Conservation (phyloP, 2,888 invertebrate genomes). For the Dolichopus griseipennis region DNA sequence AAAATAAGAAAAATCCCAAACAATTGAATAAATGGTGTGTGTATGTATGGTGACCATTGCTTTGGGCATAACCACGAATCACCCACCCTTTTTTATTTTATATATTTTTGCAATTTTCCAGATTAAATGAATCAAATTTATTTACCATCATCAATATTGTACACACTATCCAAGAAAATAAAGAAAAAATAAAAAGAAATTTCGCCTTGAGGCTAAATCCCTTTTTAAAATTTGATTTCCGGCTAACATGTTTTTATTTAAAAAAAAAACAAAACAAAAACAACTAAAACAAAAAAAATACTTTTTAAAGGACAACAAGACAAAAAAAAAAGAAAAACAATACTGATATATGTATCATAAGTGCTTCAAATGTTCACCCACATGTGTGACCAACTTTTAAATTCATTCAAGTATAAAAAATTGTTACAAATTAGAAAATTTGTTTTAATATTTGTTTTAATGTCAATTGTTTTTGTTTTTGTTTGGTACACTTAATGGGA, state of each 20-base stretch:
- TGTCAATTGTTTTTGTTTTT: not conserved
- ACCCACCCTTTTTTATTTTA: not conserved
- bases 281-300: not conserved
- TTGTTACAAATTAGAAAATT: not conserved
- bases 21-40: not conserved
- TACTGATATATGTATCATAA: not conserved
- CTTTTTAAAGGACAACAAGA: not conserved
- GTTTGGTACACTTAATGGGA: too few relatives aligned
- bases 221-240: slow-evolving; percentile 1
- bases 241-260: not conserved
- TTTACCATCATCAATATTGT: not conserved
- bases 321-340: not conserved
- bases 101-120: not conserved
- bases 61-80: too few relatives aligned
- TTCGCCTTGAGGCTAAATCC: not conserved
- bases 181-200: not conserved
- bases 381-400: slow-evolving; percentile 4
- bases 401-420: not conserved
- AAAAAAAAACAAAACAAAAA: not conserved
- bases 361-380: too few relatives aligned
- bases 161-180: too few relatives aligned
- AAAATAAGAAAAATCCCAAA: not conserved
- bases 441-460: not conserved
- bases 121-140: slow-evolving; percentile 3
- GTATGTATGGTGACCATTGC: not conserved